These are phyloP conservation scores for Lamprotornis superbus DNA, from an alignment of 2,113 vertebrate species.

Conservation along the genomic window DNA sequence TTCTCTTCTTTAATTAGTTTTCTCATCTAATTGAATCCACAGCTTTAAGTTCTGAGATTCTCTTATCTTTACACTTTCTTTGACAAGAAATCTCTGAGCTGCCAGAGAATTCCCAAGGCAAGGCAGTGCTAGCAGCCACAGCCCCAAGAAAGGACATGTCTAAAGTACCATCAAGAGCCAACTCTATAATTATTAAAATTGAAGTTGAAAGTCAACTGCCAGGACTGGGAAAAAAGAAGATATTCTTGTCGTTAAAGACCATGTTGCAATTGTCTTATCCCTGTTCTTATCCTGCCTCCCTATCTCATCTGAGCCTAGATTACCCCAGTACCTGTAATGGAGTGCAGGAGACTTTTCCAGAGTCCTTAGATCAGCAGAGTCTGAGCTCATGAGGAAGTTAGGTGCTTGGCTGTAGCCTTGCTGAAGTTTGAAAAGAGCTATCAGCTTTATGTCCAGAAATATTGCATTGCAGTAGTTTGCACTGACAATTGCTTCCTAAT, in stretches of 20 bases:
- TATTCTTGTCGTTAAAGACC: neutral
- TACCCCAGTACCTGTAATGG: neutral
- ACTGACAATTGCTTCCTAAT: neutral
- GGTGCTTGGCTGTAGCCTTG: neutral
- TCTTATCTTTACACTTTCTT: neutral
- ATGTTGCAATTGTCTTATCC: neutral
- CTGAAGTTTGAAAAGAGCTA: neutral
- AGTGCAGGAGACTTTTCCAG: neutral
- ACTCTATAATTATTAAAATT: neutral
- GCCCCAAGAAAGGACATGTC: neutral
- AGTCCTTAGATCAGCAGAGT: neutral
- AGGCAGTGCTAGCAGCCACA: neutral
- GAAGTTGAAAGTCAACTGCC: neutral
- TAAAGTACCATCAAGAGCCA: neutral
- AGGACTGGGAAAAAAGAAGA: neutral
- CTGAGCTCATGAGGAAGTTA: neutral
- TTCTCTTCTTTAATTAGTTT: neutral
- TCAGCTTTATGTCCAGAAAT: neutral
- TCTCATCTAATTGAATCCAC: neutral
- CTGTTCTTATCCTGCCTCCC: neutral
- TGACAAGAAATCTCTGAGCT: neutral
- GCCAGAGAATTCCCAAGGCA: neutral
- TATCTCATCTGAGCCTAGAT: neutral
- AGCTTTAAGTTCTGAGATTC: neutral
- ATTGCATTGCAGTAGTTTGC: neutral